Conservation (phyloP, 2,113 vertebrate species). For the Cinclus mexicanus region DNA sequence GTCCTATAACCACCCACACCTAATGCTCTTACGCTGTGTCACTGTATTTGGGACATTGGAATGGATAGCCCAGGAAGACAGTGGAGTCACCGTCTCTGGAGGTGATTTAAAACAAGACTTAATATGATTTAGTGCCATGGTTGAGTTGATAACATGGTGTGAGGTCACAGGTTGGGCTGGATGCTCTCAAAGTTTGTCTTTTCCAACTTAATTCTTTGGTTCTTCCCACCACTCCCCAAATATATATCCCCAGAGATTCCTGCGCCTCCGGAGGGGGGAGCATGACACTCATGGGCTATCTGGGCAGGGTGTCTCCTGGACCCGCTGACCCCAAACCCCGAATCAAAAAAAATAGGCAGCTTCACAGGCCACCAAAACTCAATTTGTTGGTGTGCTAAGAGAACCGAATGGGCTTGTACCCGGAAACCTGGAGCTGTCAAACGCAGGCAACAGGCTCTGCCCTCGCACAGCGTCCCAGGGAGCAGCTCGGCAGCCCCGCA, state of each 20-base stretch:
- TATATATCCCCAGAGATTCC: rapidly evolving
- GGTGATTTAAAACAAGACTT: neutral
- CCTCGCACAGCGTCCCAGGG: rapidly evolving
- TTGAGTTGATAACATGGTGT: rapidly evolving
- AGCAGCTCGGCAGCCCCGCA: too few relatives aligned
- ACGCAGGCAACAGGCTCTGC: neutral
- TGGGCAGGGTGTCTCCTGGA: rapidly evolving
- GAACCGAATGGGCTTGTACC: rapidly evolving
- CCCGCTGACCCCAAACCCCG: rapidly evolving
- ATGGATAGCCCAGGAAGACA: neutral
- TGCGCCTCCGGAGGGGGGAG: rapidly evolving
- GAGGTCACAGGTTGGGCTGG: neutral
- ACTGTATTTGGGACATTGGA: neutral
- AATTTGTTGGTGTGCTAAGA: rapidly evolving
- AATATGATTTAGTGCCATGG: neutral
- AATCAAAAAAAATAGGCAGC: rapidly evolving
- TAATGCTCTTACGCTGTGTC: neutral
- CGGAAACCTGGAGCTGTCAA: neutral
- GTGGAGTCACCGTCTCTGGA: rapidly evolving
- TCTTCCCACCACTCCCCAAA: neutral
- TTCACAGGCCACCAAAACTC: rapidly evolving
- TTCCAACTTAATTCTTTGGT: neutral
- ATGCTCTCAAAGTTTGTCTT: neutral
- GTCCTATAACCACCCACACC: neutral
- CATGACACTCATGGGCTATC: rapidly evolving